These are phyloP conservation scores for Trichonephila inaurata DNA, from an alignment of 1,140 invertebrate species.

Conservation along the genomic window DNA sequence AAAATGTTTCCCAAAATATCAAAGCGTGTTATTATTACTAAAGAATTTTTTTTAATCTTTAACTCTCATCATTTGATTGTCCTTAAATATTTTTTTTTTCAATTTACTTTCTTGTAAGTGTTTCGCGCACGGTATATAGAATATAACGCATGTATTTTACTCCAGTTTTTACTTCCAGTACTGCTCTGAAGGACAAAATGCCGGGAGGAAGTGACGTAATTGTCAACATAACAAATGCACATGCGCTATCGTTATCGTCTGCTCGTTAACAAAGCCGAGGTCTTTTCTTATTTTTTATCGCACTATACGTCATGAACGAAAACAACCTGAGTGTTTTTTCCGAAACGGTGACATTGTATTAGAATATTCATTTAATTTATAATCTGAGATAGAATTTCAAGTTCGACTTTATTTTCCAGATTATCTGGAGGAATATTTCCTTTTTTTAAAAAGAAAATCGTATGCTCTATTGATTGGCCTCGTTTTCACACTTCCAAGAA, in stretches of 20 bases:
- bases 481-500: background rate
- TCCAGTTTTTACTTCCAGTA: background rate
- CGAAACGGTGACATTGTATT: background rate
- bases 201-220: background rate
- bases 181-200: background rate
- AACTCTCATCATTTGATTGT: too few species aligned
- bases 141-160: too few species aligned
- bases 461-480: background rate
- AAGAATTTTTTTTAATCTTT: too few species aligned
- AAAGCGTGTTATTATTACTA: too few species aligned
- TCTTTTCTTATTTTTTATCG: background rate
- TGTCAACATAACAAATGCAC: conserved; percentile 5
- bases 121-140: too few species aligned
- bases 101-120: too few species aligned
- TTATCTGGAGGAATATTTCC: background rate
- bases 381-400: background rate
- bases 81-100: too few species aligned
- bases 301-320: background rate
- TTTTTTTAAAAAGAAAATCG: background rate
- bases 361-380: background rate
- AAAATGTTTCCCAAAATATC: too few species aligned
- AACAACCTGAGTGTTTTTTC: background rate
- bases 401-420: background rate
- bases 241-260: conserved; percentile 18
- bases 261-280: background rate